Evolutionary conservation across 2,797 vertebrate genomes (phyloP), one percentile per base, ranked within the genome.

Genomic region (Sus cebifrons): DNA sequence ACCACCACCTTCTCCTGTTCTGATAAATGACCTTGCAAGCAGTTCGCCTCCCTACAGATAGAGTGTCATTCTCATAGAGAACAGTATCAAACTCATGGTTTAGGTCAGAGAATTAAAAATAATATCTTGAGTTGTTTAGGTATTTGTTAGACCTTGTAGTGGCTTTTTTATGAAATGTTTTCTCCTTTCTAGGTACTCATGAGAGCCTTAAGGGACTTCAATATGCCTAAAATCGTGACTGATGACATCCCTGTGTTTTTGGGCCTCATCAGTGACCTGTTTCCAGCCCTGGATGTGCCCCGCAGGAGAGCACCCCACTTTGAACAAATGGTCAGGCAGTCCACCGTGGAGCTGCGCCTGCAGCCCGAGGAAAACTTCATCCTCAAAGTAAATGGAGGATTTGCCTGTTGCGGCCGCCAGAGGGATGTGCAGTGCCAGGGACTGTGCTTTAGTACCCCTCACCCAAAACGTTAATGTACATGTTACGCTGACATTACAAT

Each of bases 291-390:
- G 96, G 99, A 99, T 83, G 99, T 99, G 82, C 99, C 97, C 18
- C 98, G 99, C 96, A 99, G 97, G 94, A 98, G 98, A 95, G 99
- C 99, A 88, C 96, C 96, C 52, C 98, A 99, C 89, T 99, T 99
- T 98, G 99, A 99, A 94, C 99, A 98, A 97, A 98, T 98, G 96
- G 98, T 99, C 91, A 98, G 99, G 94, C 98, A 99, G 77, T 98
- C 99, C 83, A 99, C 98, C 58, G 96, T 99, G 94, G 98, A 99
- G 96, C 99, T 99, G 62, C 97, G 71, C 92, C 99, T 99, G 71
- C 99, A 99, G 97, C 98, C 99, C 0, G 99, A 99, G 98, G 99
- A 99, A 94, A 98, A 98, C 93, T 99, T 99, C 97, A 98, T 99
- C 94, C 99, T 99, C 92, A 99, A 99, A 98, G 99, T 99, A 98